Conservation (phyloP, 1,140 invertebrate species). For the Teleopsis dalmanni region DNA sequence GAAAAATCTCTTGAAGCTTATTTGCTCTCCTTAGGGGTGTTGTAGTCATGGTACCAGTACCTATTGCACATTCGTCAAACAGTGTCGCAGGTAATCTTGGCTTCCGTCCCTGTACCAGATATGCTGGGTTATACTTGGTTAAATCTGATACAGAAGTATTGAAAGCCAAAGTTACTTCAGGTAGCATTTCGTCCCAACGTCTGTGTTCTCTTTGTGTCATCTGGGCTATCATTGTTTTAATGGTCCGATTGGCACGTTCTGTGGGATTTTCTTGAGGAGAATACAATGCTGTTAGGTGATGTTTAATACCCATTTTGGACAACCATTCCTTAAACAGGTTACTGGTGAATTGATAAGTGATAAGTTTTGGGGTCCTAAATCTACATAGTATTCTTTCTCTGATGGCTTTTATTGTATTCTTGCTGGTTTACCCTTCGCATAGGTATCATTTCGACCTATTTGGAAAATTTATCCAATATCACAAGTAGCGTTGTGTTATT, state of each 20-base stretch:
- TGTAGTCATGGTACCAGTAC: no score
- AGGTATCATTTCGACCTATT: no score
- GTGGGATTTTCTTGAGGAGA: constrained; percentile 3
- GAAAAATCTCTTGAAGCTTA: not conserved
- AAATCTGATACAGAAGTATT: not conserved
- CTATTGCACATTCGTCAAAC: no score
- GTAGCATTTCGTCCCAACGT: not conserved
- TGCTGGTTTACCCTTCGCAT: no score
- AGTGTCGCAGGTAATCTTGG: not conserved
- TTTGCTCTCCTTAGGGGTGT: not conserved
- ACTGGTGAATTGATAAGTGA: no score
- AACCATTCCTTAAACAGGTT: no score
- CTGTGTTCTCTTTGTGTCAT: not conserved
- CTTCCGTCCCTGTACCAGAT: not conserved
- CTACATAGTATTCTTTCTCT: no score
- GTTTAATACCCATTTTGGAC: not conserved
- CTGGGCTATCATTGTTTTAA: constrained; percentile 4
- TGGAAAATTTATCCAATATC: no score
- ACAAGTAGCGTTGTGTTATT: no score
- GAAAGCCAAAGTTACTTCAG: not conserved
- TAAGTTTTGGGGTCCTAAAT: no score
- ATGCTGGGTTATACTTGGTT: not conserved
- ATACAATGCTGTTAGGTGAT: not conserved
- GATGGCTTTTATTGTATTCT: no score
- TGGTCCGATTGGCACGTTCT: not conserved